phyloP scores from a whole-genome alignment of 2,113 vertebrate genomes.

The Bombycilla garrulus region DNA sequence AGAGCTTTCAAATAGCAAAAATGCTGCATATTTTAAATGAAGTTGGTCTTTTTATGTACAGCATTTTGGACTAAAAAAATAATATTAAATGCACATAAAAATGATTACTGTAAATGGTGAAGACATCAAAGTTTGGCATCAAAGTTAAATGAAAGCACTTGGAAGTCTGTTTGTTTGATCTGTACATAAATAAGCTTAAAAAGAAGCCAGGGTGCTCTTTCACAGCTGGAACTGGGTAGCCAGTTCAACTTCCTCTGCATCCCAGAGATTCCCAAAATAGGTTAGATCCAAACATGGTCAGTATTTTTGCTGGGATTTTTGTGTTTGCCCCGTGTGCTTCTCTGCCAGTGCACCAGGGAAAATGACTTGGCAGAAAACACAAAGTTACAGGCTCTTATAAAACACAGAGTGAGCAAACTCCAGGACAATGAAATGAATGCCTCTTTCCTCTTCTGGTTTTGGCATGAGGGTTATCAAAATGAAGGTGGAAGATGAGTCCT shows the following conservation, averaged over 20 bases:
- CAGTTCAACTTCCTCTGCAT: background rate
- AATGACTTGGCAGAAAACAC: background rate
- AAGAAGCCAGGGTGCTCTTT: background rate
- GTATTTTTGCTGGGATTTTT: background rate
- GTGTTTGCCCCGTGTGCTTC: background rate
- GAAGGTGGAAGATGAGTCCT: background rate
- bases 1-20: slow-evolving; percentile 28
- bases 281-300: background rate
- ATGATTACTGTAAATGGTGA: slow-evolving; percentile 30
- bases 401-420: background rate
- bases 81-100: slow-evolving; percentile 45
- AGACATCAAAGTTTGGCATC: slow-evolving; percentile 41
- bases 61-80: background rate
- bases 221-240: background rate
- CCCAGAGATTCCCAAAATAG: slow-evolving; percentile 8
- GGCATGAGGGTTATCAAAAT: background rate
- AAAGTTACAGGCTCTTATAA: background rate
- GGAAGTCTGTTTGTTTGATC: slow-evolving; percentile 52
- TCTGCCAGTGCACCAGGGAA: background rate
- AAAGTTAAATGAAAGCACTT: slow-evolving; percentile 40
- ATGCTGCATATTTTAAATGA: slow-evolving; percentile 19
- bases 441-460: background rate
- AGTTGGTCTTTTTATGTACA: slow-evolving; percentile 46
- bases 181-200: slow-evolving; percentile 34
- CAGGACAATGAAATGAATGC: background rate